Base-by-base conservation (phyloP, 1,140 invertebrate species). In the Brachionus asplanchnoidis region DNA sequence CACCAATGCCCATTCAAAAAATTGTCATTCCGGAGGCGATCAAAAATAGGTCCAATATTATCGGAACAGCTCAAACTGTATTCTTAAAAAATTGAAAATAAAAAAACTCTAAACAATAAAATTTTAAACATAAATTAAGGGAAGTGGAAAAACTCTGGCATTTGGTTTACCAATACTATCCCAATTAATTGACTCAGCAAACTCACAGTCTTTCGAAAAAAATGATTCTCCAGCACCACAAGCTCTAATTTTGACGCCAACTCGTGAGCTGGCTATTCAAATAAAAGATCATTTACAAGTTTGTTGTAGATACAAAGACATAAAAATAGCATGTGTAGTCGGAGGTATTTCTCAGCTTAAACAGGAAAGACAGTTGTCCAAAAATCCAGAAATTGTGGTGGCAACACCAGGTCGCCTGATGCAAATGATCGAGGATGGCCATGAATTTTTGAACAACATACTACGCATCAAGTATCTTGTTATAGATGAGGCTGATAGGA, bases 121-220 rank as follows among this genome's bases (percentile, higher is more conserved):
- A 5, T 40, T 26, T 23, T 14, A 36, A 73, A 73, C 42, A 44
- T 42, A n/a, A 7, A 36, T 26, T 14, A 12, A 83, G 79, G 90
- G 90, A 44, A 90, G 89, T 88, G 91, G 91, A 44, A 99, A 99
- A 92, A 99, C 97, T 4, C 95, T 95, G 0, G 97, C 97, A 0
- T 99, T 98, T 88, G 98, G 99, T 95, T 90, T 99, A 85, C 97
- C 97, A 4, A 97, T 97, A 42, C 88, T 99, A 99, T 90, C 91
- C 97, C 86, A 91, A 99, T 78, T 89, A 99, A 3, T 98, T 94
- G 93, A 90, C 20, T 85, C 90, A 91, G 2, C 88, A 88, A 82
- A 86, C 11, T 88, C 88, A 88, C 84, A 89, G 92, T 92, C 77
- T 95, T 95, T 0, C 90, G 95, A 44, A n/a, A 17, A 70, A 12